Percentiles rank a stretch among this genome's conserved stretches.
Evolutionary conservation across 1,140 invertebrate species (phyloP).

Genomic region (Neuroterus valhalla): DNA sequence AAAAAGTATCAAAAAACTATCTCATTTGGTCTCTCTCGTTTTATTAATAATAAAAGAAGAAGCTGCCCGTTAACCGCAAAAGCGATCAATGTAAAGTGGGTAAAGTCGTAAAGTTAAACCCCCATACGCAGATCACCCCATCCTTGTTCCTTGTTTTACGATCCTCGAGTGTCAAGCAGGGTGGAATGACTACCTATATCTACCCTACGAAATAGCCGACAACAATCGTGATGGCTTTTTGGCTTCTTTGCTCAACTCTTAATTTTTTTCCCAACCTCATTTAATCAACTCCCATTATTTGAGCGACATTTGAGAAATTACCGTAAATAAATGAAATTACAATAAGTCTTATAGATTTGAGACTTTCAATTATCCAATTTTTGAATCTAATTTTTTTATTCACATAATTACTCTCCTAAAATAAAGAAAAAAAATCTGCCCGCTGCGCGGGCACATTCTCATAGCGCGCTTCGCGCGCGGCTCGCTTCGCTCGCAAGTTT

Average conservation of each 20-base stretch:
- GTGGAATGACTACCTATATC: constrained; percentile 39
- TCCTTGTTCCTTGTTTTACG: constrained; percentile 53
- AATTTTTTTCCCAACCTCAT: background rate
- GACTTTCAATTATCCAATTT: no score
- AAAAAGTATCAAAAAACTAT: no score
- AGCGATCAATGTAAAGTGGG: constrained; percentile 61
- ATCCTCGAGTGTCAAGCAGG: constrained; percentile 46
- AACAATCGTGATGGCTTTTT: constrained; percentile 34
- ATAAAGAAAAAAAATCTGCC: no score
- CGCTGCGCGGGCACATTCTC: no score
- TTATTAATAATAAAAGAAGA: constrained; percentile 34
- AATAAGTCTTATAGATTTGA: no score
- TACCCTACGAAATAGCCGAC: constrained; percentile 37
- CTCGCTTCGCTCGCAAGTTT: no score
- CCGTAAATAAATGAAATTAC: no score
- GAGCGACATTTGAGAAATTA: no score
- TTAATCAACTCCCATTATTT: no score
- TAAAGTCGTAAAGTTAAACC: constrained; percentile 55
- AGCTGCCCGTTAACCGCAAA: constrained; percentile 59
- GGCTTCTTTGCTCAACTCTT: constrained; percentile 27
- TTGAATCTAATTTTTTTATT: no score
- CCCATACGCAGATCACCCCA: constrained; percentile 39
- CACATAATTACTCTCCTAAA: no score
- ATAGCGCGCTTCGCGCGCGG: no score
- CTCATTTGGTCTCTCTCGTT: constrained; percentile 31